phyloP scores from a whole-genome alignment of 2,888 invertebrate species.

The Hypomecis atomaria region DNA sequence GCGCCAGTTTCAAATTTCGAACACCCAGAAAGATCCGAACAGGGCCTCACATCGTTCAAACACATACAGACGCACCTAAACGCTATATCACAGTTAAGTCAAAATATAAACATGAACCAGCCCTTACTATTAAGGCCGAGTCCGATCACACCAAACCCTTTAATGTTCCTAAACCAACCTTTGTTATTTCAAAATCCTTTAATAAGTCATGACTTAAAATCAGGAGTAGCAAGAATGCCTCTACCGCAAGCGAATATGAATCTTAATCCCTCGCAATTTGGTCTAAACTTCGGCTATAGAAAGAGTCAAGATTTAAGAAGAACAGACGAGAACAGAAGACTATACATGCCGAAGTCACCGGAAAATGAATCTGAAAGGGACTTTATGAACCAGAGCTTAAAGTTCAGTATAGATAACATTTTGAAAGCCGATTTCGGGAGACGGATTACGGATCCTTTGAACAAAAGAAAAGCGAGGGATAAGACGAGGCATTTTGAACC shows the following conservation, averaged over 20 bases:
- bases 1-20: conserved; percentile 79
- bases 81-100: conserved; percentile 87
- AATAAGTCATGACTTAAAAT: conserved; percentile 71
- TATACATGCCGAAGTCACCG: conserved; percentile 68
- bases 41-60: conserved; percentile 84
- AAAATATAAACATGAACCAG: conserved; percentile 75
- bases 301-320: conserved; percentile 60
- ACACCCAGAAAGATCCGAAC: conserved; percentile 58
- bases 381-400: conserved; percentile 85
- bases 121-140: conserved; percentile 75
- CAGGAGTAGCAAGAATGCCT: conserved; percentile 59
- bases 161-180: conserved; percentile 80
- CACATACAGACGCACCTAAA: conserved; percentile 88
- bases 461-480: conserved; percentile 80
- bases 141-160: conserved; percentile 79
- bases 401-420: conserved; percentile 95
- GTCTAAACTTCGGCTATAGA: conserved; percentile 66
- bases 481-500: conserved; percentile 63
- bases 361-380: conserved; percentile 72
- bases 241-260: conserved; percentile 64
- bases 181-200: conserved; percentile 74
- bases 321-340: conserved; percentile 68
- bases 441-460: conserved; percentile 87
- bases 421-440: conserved; percentile 93
- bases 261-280: conserved; percentile 61